Evolutionary conservation across 2,113 vertebrate genomes (phyloP), one percentile per base, ranked within the genome.

Genomic region (Thamnaconus septentrionalis): DNA sequence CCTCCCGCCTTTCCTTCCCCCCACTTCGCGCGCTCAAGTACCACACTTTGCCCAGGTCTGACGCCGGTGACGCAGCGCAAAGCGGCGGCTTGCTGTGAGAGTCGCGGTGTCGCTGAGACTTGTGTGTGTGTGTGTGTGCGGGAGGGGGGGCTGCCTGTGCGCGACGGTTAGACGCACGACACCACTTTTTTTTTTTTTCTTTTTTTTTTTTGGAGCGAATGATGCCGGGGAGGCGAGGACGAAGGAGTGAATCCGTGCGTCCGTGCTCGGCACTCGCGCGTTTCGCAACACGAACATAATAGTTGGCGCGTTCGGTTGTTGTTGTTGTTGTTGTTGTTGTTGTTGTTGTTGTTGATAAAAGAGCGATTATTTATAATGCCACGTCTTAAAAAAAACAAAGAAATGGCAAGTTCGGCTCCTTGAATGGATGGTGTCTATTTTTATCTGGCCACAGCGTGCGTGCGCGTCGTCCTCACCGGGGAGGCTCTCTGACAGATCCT

Each of bases 1-100:
- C 86, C 83, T 81, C 89, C 75, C 82, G 85, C 83, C 86, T 82
- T 81, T 90, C 75, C 82, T 85, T 31, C 18, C 18, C 18, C 18
- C 18, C 18, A 31, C 18, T 31, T 31, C 71, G 69, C 81, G 85
- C 89, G 86, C 90, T 91, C 77, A 77, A 64, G 71, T 85, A 84
- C 78, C 76, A 75, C 69, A 76, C 81, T 73, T 79, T 84, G 66
- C 65, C 67, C 76, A 68, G 48, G 11, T 59, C 56, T 70, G 70
- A 75, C 64, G 61, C 73, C 78, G 55, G 70, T 72, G 87, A 83
- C 73, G 83, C 81, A 82, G 77, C 73, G 64, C 62, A 55, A 6
- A 57, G 41, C 31, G 80, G n/a, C 7, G n/a, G 71, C 56, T 56
- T 43, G 11, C n/a, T 66, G 51, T 49, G 57, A 51, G 58, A 45